Evolutionary conservation across 2,797 vertebrate species (phyloP).

Genomic region (Acrocephalus scirpaceus): DNA sequence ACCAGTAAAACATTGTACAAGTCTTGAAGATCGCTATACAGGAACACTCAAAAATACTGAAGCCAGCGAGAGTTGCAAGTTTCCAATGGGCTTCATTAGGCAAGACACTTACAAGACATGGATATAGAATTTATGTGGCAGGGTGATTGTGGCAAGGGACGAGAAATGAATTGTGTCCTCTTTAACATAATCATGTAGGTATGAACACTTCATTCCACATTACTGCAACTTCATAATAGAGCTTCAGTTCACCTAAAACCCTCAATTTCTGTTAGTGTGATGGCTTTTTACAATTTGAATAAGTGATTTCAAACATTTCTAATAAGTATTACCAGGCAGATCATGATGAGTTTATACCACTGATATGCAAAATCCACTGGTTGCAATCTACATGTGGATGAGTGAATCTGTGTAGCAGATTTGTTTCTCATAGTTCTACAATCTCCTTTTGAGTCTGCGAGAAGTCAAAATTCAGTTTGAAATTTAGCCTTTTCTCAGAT

Average conservation of each 20-base stretch:
- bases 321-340: neutral
- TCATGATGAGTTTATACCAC: neutral
- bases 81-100: neutral
- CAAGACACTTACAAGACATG: neutral
- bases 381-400: neutral
- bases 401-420: neutral
- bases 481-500: slow-evolving; percentile 31
- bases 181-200: neutral
- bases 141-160: neutral
- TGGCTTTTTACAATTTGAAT: neutral
- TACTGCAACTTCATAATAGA: neutral
- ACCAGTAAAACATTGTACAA: neutral
- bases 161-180: neutral
- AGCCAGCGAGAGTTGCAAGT: neutral
- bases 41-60: neutral
- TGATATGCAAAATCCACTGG: neutral
- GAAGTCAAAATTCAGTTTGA: slow-evolving; percentile 57
- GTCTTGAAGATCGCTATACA: neutral
- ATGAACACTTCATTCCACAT: neutral
- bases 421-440: slow-evolving; percentile 40
- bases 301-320: neutral
- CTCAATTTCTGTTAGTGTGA: neutral
- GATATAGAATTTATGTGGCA: neutral
- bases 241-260: neutral
- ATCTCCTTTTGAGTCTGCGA: slow-evolving; percentile 42